Evolutionary conservation across 2,888 invertebrate species (phyloP).

Genomic region (Vanessa cardui): DNA sequence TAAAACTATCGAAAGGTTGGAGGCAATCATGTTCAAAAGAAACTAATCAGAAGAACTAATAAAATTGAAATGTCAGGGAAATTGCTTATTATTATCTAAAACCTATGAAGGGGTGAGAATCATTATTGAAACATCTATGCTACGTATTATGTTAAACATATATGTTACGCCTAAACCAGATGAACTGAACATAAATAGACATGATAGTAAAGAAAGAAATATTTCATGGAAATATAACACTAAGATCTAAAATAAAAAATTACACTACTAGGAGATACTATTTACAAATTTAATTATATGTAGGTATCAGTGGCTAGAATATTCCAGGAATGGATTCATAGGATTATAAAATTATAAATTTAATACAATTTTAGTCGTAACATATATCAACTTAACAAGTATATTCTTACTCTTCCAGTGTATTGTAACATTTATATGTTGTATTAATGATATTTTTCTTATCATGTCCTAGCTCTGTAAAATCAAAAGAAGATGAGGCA

Average conservation of each 20-base stretch:
- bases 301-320: background rate
- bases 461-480: constrained; percentile 61
- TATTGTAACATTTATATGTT: too few species aligned
- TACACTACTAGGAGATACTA: background rate
- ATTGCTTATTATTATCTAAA: constrained; percentile 11
- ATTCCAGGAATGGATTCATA: constrained; percentile 1
- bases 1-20: background rate
- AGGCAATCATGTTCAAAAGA: background rate
- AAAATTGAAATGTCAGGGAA: constrained; percentile 5
- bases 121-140: background rate
- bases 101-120: background rate
- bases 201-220: background rate
- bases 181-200: background rate
- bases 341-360: background rate
- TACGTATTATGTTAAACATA: background rate
- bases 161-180: constrained; percentile 5
- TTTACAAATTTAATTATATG: background rate
- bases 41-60: background rate
- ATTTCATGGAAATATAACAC: background rate
- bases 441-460: background rate
- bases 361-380: constrained; percentile 4
- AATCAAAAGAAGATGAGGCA: constrained; percentile 73
- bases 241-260: constrained; percentile 8
- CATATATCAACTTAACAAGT: background rate
- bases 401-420: too few species aligned